Base-by-base conservation (phyloP, 2,888 invertebrate genomes). In the Troilus luridus region DNA sequence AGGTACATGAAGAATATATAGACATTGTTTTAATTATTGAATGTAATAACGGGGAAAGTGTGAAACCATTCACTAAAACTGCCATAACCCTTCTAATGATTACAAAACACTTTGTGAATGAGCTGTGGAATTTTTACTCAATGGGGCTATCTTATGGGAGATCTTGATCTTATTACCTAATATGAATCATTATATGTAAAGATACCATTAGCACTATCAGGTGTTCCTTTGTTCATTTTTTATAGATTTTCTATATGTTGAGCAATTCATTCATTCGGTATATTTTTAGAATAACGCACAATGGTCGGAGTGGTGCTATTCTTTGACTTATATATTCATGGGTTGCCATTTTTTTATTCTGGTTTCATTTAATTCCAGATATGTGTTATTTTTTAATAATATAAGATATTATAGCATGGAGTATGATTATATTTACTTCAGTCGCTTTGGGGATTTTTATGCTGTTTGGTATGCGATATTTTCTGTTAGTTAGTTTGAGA, bases 111-210 rank as follows among this genome's bases (percentile, higher is more conserved):
- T 77, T 2, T 77, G 41, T 77, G 72, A 77, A 77, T 77, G 72
- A 41, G 27, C 19, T 19, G 27, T 10, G 17, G 72, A 41, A 41
- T 77, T 77, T 77, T 77, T 77, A 17, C 41, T 77, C 72, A 77
- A 77, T 77, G 72, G 41, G 27, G 27, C 41, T 77, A 77, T 77
- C 72, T 77, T 41, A 8, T 77, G 72, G 27, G 41, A 77, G 72
- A 77, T 77, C 72, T 11, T 67, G 24, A 17, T 24, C 27, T 27
- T 77, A 77, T 77, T 77, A 77, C 72, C 0, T 41, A 77, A 77
- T 77, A 67, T 24, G 67, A 67, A 67, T 67, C 67, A 67, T 67
- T 67, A 67, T 67, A 77, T 41, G 27, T 77, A 41, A 77, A 77
- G 41, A 77, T 41, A 17, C 41, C 27, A 77, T 41, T 77, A 77